Percentiles rank a stretch among this genome's conserved stretches.
phyloP scores from a whole-genome alignment of 1,140 invertebrate species.

The Apis laboriosa region DNA sequence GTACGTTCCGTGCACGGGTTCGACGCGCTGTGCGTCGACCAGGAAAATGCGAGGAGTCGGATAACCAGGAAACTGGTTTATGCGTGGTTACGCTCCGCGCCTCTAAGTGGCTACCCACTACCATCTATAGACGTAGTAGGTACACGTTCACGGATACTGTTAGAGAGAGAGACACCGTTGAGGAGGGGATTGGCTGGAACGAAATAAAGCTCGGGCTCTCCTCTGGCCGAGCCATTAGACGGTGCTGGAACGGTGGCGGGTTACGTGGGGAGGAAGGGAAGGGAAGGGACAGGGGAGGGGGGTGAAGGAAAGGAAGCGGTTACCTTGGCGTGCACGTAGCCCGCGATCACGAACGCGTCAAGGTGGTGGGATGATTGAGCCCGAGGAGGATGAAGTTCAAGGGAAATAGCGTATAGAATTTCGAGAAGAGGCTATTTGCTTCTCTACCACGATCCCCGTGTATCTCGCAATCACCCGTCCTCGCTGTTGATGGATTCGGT shows the following conservation, averaged over 20 bases:
- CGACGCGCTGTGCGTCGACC: conserved; percentile 70
- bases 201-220: conserved; percentile 56
- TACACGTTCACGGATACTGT: conserved; percentile 56
- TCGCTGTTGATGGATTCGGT: conserved; percentile 60
- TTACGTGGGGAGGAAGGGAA: conserved; percentile 9
- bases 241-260: conserved; percentile 44
- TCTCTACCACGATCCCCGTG: conserved; percentile 2
- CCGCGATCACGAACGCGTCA: conserved; percentile 45
- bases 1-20: conserved; percentile 67
- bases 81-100: conserved; percentile 71
- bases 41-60: conserved; percentile 75
- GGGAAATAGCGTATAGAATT: conserved; percentile 59
- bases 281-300: conserved; percentile 33
- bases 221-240: conserved; percentile 45
- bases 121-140: conserved; percentile 53
- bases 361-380: conserved; percentile 41
- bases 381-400: conserved; percentile 54
- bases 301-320: conserved; percentile 30
- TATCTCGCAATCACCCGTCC: conserved; percentile 46
- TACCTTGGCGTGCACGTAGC: conserved; percentile 53
- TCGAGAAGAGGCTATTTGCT: conserved; percentile 56
- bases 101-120: conserved; percentile 66
- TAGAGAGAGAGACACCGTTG: conserved; percentile 40
- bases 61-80: conserved; percentile 80
- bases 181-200: conserved; percentile 49